Conservation (phyloP, 2,797 vertebrate genomes). For the Chelon labrosus region DNA sequence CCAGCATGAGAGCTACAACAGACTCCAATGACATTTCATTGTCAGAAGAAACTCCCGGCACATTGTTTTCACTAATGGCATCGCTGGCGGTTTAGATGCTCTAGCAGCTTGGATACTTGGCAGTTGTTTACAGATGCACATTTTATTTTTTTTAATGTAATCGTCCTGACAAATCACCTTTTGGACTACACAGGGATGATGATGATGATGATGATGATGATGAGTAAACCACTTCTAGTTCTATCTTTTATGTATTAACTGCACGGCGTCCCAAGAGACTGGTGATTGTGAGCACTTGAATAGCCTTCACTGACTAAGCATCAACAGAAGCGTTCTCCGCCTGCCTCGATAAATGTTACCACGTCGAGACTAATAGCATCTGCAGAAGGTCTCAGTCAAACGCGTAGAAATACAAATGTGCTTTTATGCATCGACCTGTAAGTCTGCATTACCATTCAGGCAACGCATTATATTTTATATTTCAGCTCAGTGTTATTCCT, state of each 20-base stretch:
- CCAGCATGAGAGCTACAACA: constrained; percentile 62
- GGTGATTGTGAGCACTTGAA: constrained; percentile 4
- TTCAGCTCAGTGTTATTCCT: neutral
- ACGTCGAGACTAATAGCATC: neutral
- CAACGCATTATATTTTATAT: neutral
- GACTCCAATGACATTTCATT: constrained; percentile 72
- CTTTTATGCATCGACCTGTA: neutral
- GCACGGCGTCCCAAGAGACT: neutral
- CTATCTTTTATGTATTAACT: constrained; percentile 7
- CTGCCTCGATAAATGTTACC: neutral
- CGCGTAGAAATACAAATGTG: neutral
- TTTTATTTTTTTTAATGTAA: neutral
- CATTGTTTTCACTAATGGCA: constrained; percentile 69
- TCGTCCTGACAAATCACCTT: neutral
- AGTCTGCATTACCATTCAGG: constrained; percentile 33
- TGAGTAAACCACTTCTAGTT: constrained; percentile 5
- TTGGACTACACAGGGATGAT: neutral
- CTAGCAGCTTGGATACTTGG: constrained; percentile 15
- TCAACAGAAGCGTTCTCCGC: constrained; percentile 1
- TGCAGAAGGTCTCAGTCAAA: neutral
- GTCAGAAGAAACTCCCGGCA: constrained; percentile 59
- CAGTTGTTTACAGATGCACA: constrained; percentile 19
- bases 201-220: neutral
- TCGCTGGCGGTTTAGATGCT: constrained; percentile 41
- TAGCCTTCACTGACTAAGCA: constrained; percentile 15